A percentile compares a stretch with the other conserved stretches of the same genome.
phyloP scores from a whole-genome alignment of 1,140 invertebrate genomes.

The Ostrea denselamellosa region DNA sequence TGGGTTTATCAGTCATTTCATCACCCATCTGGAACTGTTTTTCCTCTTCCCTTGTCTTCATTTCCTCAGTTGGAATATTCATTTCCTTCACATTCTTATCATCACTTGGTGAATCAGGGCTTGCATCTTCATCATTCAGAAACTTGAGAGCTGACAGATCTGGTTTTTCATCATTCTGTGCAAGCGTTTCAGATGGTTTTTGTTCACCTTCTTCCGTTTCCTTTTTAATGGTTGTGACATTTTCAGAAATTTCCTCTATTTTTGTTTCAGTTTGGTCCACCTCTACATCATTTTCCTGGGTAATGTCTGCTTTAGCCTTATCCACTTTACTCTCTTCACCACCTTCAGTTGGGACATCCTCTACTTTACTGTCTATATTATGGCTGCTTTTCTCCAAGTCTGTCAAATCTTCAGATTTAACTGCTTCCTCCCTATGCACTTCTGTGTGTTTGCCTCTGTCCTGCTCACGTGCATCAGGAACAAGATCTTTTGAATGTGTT shows the following conservation, averaged over 20 bases:
- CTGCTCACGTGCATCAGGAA: not conserved
- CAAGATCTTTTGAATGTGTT: not conserved
- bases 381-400: not conserved
- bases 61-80: not conserved
- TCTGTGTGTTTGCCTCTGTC: not conserved
- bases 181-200: not conserved
- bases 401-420: not conserved
- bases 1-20: conserved; percentile 29
- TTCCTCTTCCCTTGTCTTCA: not conserved
- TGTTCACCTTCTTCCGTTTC: not conserved
- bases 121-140: not conserved
- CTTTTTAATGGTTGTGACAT: not conserved
- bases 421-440: not conserved
- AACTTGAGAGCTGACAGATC: conserved; percentile 8
- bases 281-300: conserved; percentile 1
- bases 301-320: not conserved
- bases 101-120: not conserved
- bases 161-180: not conserved
- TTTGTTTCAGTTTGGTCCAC: not conserved
- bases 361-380: not conserved
- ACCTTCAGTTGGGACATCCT: not conserved
- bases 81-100: conserved; percentile 19
- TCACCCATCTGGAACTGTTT: not conserved
- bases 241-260: not conserved
- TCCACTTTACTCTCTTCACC: conserved; percentile 12